These are phyloP conservation scores for Lichenostomus cassidix DNA, from an alignment of 2,113 vertebrate species.

Conservation along the genomic window DNA sequence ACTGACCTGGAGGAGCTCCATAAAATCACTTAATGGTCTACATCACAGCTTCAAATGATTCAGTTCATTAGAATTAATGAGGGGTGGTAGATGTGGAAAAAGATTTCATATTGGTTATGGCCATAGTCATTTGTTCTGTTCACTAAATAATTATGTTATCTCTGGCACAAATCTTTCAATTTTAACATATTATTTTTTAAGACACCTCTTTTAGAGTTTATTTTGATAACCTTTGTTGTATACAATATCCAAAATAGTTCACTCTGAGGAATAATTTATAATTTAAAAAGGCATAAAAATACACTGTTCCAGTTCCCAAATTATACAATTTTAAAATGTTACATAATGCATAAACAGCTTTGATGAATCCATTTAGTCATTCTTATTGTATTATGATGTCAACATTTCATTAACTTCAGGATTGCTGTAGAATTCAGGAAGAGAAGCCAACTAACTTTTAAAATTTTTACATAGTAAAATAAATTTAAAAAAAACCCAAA, in stretches of 20 bases:
- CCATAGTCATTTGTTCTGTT: conserved; percentile 44
- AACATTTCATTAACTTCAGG: conserved; percentile 28
- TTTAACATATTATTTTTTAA: conserved; percentile 24
- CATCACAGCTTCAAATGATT: conserved; percentile 49
- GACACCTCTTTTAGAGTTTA: neutral
- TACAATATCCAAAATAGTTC: conserved; percentile 17
- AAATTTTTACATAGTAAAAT: neutral
- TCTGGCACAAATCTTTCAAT: conserved; percentile 5
- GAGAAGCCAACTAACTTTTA: neutral
- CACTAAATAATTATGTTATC: conserved; percentile 36
- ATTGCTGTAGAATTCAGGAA: neutral
- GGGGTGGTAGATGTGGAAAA: conserved; percentile 38
- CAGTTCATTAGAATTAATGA: conserved; percentile 65
- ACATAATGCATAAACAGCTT: conserved; percentile 41
- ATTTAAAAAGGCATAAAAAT: conserved; percentile 54
- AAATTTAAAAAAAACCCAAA: neutral
- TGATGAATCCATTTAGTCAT: conserved; percentile 30
- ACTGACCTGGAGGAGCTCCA: conserved; percentile 1
- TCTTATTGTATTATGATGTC: neutral
- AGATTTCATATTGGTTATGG: conserved; percentile 37
- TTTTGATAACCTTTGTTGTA: conserved; percentile 36
- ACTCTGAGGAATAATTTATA: conserved; percentile 37
- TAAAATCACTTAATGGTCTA: conserved; percentile 52
- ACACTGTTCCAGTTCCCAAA: neutral
- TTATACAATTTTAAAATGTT: conserved; percentile 39